A percentile compares a stretch with the other conserved stretches of the same genome.
phyloP scores from a whole-genome alignment of 2,797 vertebrate genomes.

The Coreius guichenoti region DNA sequence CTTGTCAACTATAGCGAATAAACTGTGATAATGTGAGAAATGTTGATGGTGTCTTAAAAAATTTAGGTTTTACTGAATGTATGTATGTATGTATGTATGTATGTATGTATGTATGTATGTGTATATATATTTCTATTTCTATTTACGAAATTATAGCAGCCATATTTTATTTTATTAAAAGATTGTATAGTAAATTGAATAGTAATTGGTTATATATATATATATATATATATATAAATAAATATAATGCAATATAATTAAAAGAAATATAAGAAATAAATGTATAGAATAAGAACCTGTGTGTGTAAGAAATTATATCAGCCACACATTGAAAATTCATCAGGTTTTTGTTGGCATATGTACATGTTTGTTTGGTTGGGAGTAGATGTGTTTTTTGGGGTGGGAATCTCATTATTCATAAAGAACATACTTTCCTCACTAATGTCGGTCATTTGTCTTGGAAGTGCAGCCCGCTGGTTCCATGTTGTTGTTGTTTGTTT shows the following conservation, averaged over 20 bases:
- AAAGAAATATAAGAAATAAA: not conserved
- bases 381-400: conserved; percentile 34
- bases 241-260: not conserved
- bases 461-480: conserved; percentile 59
- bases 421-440: conserved; percentile 46
- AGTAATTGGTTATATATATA: not conserved
- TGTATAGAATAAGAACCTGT: not conserved
- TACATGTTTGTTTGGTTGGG: conserved; percentile 6
- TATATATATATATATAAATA: too few species aligned
- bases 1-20: too few species aligned
- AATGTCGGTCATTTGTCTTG: conserved; percentile 62
- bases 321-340: not conserved
- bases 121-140: not conserved
- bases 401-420: conserved; percentile 53
- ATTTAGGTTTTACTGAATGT: too few species aligned
- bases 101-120: too few species aligned
- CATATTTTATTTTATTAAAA: not conserved
- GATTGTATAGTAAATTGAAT: too few species aligned
- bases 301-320: not conserved
- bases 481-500: conserved; percentile 70
- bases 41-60: too few species aligned
- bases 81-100: too few species aligned
- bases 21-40: too few species aligned
- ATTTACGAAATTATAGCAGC: not conserved
- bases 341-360: conserved; percentile 33